Percentiles rank a stretch among this genome's conserved stretches.
Evolutionary conservation across 2,797 vertebrate species (phyloP).

Genomic region (Nannoperca obscura): DNA sequence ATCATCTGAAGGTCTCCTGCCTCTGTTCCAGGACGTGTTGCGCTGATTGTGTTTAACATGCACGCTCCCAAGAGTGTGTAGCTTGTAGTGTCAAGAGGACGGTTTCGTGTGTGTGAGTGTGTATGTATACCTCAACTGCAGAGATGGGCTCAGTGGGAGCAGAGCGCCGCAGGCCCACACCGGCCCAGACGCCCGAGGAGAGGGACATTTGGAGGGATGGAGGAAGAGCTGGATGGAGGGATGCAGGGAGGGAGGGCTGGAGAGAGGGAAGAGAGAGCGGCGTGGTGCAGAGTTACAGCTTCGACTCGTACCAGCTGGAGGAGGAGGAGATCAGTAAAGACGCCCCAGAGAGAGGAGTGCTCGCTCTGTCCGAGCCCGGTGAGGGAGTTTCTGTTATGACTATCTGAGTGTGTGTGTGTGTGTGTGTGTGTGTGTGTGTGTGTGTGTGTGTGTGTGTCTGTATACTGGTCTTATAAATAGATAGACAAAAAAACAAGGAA

Average conservation of each 20-base stretch:
- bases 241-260: slow-evolving; percentile 72
- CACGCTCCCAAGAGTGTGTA: slow-evolving; percentile 45
- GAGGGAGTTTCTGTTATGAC: slow-evolving; percentile 63
- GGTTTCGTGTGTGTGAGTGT: slow-evolving; percentile 17
- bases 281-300: slow-evolving; percentile 94
- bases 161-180: slow-evolving; percentile 88
- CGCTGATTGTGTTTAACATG: slow-evolving; percentile 59
- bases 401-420: neutral
- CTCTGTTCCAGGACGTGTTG: slow-evolving; percentile 45
- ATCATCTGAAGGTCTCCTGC: slow-evolving; percentile 58
- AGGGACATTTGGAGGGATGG: slow-evolving; percentile 77
- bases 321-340: slow-evolving; percentile 88
- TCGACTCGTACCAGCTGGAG: slow-evolving; percentile 94
- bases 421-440: no score
- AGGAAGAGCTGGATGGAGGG: slow-evolving; percentile 72
- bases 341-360: slow-evolving; percentile 87
- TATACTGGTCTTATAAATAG: slow-evolving; percentile 44
- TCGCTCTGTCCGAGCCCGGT: slow-evolving; percentile 92
- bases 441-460: slow-evolving; percentile 10
- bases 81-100: slow-evolving; percentile 17
- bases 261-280: slow-evolving; percentile 79
- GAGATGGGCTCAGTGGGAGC: slow-evolving; percentile 88
- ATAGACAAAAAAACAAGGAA: slow-evolving; percentile 7
- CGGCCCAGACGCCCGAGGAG: slow-evolving; percentile 80
- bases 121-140: slow-evolving; percentile 18